A percentile compares a stretch with the other conserved stretches of the same genome.
Conservation (phyloP, 2,797 vertebrate genomes). For the Platalea minor region DNA sequence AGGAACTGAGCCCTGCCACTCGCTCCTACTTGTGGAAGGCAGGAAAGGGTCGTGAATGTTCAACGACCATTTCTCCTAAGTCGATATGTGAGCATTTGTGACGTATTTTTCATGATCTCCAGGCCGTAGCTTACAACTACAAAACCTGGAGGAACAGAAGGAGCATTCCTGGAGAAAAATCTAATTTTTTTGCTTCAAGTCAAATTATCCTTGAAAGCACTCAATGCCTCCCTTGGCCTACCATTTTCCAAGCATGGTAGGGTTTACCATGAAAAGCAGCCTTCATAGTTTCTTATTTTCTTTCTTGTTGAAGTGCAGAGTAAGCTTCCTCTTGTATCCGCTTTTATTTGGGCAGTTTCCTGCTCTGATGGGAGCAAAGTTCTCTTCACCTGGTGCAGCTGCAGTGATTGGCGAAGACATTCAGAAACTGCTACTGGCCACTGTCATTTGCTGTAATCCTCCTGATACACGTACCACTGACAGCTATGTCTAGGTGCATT, state of each 20-base stretch:
- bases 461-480: not conserved
- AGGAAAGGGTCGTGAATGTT: not conserved
- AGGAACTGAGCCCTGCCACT: not conserved
- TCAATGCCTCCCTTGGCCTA: not conserved
- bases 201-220: not conserved
- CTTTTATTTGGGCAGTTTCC: not conserved
- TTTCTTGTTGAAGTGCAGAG: not conserved
- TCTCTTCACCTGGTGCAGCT: not conserved
- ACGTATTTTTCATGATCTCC: not conserved
- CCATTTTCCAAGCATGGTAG: not conserved
- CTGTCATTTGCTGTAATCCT: not conserved
- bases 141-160: not conserved
- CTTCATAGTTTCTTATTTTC: not conserved
- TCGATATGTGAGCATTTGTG: not conserved
- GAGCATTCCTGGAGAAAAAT: not conserved
- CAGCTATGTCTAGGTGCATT: not conserved
- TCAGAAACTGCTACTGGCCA: not conserved
- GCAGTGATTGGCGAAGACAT: not conserved
- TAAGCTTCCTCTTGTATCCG: not conserved
- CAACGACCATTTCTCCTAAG: not conserved
- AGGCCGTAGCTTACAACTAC: not conserved
- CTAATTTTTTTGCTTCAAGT: not conserved
- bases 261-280: not conserved
- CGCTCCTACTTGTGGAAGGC: accelerated
- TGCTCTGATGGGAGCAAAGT: not conserved